Conservation (phyloP, 2,113 vertebrate species). For the Coturnix japonica region DNA sequence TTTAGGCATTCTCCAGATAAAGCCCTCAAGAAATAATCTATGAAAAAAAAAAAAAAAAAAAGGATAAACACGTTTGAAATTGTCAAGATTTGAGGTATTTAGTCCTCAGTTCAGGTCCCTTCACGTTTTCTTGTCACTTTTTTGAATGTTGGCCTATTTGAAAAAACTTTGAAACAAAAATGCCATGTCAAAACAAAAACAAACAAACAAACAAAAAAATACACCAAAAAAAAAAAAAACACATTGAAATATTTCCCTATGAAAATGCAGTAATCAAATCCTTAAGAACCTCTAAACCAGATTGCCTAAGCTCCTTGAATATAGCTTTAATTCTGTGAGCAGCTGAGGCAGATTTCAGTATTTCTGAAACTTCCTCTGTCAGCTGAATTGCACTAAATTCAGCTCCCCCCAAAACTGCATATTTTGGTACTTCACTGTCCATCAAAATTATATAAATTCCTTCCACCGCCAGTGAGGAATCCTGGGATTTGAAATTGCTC, state of each 20-base stretch:
- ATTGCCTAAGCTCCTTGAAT: not conserved
- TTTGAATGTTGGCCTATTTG: not conserved
- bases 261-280: not conserved
- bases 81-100: not conserved
- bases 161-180: not conserved
- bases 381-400: constrained; percentile 9
- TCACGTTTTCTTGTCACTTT: not conserved
- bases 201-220: too few relatives aligned
- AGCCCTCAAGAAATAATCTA: not conserved
- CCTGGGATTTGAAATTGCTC: not conserved
- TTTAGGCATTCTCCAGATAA: not conserved
- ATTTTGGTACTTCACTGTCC: not conserved
- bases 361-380: not conserved
- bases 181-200: not conserved
- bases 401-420: not conserved
- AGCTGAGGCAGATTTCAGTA: not conserved
- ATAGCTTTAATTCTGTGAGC: not conserved
- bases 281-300: not conserved
- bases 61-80: constrained; percentile 1
- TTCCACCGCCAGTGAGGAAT: not conserved
- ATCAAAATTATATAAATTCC: not conserved
- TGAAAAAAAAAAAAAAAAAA: not conserved
- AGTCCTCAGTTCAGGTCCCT: not conserved
- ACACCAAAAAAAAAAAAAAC: not conserved
- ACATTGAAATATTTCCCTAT: not conserved